A percentile compares a stretch with the other conserved stretches of the same genome.
Conservation (phyloP, 2,888 invertebrate species). For the Drosophila imparisetae region DNA sequence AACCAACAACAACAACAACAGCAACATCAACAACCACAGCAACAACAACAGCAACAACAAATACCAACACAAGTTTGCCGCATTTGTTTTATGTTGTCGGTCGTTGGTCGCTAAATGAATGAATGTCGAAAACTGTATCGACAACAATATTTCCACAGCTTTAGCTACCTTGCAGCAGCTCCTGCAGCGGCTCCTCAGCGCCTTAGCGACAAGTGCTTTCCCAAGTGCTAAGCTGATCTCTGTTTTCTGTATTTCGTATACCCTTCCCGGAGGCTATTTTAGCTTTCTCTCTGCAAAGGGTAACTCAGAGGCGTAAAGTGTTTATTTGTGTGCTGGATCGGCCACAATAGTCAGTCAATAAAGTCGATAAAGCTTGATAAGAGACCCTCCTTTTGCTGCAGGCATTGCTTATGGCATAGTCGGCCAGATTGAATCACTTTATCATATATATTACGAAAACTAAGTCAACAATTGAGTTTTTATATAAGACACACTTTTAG, state of each 20-base stretch:
- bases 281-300: background rate
- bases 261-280: background rate
- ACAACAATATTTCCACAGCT: constrained; percentile 72
- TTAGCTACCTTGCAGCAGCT: constrained; percentile 25
- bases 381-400: background rate
- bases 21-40: constrained; percentile 33
- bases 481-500: too few relatives aligned
- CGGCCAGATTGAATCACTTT: background rate
- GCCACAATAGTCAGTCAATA: too few relatives aligned
- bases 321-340: too few relatives aligned
- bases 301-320: background rate
- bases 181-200: constrained; percentile 27
- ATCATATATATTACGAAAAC: background rate
- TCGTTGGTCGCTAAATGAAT: constrained; percentile 79
- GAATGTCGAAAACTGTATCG: constrained; percentile 84
- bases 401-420: background rate
- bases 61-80: constrained; percentile 54
- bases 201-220: constrained; percentile 60
- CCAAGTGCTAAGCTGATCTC: constrained; percentile 45
- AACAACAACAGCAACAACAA: constrained; percentile 32
- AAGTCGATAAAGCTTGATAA: too few relatives aligned
- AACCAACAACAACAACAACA: constrained; percentile 59
- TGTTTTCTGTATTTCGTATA: background rate
- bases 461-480: background rate
- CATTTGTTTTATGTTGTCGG: constrained; percentile 54